Percentiles rank a stretch among this genome's conserved stretches.
These are phyloP conservation scores for Griposia aprilina DNA, from an alignment of 2,888 invertebrate species.

Conservation along the genomic window DNA sequence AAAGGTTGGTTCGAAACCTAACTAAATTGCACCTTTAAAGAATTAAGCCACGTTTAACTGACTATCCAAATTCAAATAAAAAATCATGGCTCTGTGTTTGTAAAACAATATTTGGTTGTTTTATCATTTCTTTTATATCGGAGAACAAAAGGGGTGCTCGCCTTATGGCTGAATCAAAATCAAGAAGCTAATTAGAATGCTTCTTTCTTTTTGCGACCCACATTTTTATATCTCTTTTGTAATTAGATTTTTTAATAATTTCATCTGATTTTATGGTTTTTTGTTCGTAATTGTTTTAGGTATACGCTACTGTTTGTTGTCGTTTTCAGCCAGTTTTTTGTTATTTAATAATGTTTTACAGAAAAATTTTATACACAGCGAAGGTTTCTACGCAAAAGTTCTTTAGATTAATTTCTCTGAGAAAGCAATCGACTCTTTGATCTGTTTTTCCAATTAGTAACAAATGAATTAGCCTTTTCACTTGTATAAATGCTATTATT, in stretches of 20 bases:
- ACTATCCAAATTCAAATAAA: conserved; percentile 15
- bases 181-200: conserved; percentile 54
- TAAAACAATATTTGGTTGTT: conserved; percentile 41
- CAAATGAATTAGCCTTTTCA: background rate
- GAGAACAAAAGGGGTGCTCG: conserved; percentile 48
- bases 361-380: background rate
- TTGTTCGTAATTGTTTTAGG: background rate
- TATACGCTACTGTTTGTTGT: background rate
- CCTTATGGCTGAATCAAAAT: conserved; percentile 48
- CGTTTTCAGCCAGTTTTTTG: background rate
- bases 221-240: conserved; percentile 31
- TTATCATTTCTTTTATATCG: conserved; percentile 45
- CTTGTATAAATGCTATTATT: background rate
- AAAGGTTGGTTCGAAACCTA: background rate
- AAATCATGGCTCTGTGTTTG: conserved; percentile 16
- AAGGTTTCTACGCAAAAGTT: background rate
- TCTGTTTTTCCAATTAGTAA: conserved; percentile 22
- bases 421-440: conserved; percentile 1
- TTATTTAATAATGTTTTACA: background rate
- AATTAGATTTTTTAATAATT: conserved; percentile 8
- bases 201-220: conserved; percentile 40
- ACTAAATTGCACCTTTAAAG: conserved; percentile 29
- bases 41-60: conserved; percentile 31
- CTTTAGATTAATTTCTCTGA: background rate
- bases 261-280: background rate